Percentiles rank a stretch among this genome's conserved stretches.
Evolutionary conservation across 2,797 vertebrate species (phyloP).

Genomic region (Coilia nasus): DNA sequence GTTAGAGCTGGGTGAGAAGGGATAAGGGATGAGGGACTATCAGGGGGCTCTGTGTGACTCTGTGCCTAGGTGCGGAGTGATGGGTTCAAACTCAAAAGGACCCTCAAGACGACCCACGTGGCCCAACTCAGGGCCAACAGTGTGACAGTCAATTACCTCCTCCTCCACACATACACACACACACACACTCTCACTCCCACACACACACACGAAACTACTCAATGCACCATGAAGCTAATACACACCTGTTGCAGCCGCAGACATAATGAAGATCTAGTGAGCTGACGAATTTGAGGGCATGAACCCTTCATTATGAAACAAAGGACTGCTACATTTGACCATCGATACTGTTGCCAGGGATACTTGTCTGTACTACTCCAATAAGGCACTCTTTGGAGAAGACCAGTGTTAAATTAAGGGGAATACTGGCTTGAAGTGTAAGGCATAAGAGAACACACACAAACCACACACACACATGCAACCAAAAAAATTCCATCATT

Average conservation of each 20-base stretch:
- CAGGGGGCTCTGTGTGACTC: constrained; percentile 27
- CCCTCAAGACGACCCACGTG: constrained; percentile 29
- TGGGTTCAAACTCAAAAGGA: background rate
- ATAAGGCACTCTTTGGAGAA: background rate
- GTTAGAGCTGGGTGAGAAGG: constrained; percentile 47
- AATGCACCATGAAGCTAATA: background rate
- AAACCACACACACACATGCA: too few relatives aligned
- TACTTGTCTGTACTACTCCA: background rate
- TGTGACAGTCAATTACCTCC: background rate
- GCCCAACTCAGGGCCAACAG: background rate
- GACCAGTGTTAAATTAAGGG: background rate
- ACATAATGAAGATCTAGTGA: background rate
- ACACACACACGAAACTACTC: background rate
- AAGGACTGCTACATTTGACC: background rate
- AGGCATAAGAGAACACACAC: background rate
- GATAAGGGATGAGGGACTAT: constrained; percentile 33
- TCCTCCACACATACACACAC: too few relatives aligned
- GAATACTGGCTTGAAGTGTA: background rate
- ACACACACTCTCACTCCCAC: too few relatives aligned
- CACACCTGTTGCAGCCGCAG: constrained; percentile 5
- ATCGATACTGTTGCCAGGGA: constrained; percentile 6
- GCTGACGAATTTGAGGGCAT: background rate
- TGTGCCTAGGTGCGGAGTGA: background rate
- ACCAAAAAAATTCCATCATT: too few relatives aligned
- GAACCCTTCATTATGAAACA: background rate